Conservation (phyloP, 2,888 invertebrate species). For the Xylocampa areola region DNA sequence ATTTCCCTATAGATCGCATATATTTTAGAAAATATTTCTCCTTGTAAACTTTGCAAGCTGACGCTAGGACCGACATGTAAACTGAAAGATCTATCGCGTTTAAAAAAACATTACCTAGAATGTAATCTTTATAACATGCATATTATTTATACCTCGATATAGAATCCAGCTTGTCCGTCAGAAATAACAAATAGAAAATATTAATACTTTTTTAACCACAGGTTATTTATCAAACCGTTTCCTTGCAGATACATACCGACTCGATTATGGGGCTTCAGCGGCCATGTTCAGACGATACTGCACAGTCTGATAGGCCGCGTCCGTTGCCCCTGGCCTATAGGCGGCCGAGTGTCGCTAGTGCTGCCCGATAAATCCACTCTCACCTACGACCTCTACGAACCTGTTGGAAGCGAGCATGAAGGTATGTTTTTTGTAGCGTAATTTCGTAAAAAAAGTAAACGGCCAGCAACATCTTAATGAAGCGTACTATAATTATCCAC, state of each 20-base stretch:
- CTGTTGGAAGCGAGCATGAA: conserved; percentile 92
- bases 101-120: too few relatives aligned
- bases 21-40: too few relatives aligned
- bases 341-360: conserved; percentile 93
- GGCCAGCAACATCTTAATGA: background rate
- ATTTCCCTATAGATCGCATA: too few relatives aligned
- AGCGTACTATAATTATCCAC: too few relatives aligned
- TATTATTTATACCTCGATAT: too few relatives aligned
- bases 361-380: conserved; percentile 96
- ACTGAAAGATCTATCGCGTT: too few relatives aligned
- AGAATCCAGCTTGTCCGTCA: too few relatives aligned
- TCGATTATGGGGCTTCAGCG: conserved; percentile 98
- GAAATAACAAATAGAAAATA: too few relatives aligned
- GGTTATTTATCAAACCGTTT: conserved; percentile 23
- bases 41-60: too few relatives aligned
- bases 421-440: conserved; percentile 79
- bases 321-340: conserved; percentile 96
- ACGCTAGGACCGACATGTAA: too few relatives aligned
- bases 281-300: conserved; percentile 97
- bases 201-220: conserved; percentile 10
- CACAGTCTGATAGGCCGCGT: conserved; percentile 97
- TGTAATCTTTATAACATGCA: too few relatives aligned
- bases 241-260: conserved; percentile 95
- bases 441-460: too few relatives aligned
- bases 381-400: conserved; percentile 97